Evolutionary conservation across 2,113 vertebrate genomes (phyloP).

Genomic region (Tringa solitaria): DNA sequence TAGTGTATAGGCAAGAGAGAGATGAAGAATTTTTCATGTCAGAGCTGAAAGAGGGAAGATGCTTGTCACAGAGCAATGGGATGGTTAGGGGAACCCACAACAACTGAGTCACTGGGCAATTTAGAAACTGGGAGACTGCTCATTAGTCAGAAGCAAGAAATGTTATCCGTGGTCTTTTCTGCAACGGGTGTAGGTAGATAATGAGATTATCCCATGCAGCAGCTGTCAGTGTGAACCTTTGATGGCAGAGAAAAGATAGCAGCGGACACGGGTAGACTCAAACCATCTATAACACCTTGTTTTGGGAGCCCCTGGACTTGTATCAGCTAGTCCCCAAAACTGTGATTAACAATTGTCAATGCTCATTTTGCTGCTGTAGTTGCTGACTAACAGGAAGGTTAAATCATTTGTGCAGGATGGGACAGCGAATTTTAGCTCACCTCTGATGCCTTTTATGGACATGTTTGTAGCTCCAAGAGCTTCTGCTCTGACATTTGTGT

Average conservation of each 20-base stretch:
- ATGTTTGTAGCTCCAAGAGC: neutral
- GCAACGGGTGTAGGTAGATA: fast-evolving
- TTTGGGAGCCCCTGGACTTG: neutral
- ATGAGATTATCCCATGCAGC: neutral
- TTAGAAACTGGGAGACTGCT: neutral
- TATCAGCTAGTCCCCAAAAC: neutral
- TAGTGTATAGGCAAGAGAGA: neutral
- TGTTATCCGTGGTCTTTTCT: neutral
- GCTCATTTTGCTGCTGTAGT: neutral
- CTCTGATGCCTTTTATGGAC: neutral
- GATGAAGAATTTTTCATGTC: neutral
- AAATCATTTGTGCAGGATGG: neutral
- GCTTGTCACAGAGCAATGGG: neutral
- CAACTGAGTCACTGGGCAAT: neutral
- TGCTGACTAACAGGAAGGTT: neutral
- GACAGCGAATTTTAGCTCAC: neutral
- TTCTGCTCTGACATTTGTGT: neutral
- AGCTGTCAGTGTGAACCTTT: neutral
- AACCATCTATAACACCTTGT: neutral
- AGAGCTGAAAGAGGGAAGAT: neutral
- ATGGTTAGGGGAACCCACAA: neutral
- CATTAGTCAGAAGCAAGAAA: neutral
- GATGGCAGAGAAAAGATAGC: neutral
- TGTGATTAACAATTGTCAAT: neutral
- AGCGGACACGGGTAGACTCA: fast-evolving